These are phyloP conservation scores for Pogonocichla stellata DNA, from an alignment of 2,113 vertebrate species.

Conservation along the genomic window DNA sequence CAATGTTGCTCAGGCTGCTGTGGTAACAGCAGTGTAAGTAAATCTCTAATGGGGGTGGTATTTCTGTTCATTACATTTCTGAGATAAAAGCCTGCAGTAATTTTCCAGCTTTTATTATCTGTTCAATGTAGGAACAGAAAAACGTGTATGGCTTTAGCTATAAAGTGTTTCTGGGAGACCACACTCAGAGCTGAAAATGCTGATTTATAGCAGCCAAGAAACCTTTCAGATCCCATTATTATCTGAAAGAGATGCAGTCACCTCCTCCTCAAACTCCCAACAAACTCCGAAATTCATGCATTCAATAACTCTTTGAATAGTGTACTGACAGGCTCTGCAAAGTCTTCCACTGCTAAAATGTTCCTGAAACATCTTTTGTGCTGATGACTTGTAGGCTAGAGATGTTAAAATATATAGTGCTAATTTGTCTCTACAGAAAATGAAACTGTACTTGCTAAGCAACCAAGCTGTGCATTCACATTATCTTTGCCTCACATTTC, in stretches of 20 bases:
- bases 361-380: background rate
- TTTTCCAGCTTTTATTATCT: background rate
- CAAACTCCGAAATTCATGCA: background rate
- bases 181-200: background rate
- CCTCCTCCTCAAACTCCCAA: background rate
- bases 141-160: background rate
- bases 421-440: background rate
- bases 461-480: background rate
- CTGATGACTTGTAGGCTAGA: background rate
- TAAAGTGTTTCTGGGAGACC: background rate
- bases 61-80: background rate
- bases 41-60: background rate
- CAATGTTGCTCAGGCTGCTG: background rate
- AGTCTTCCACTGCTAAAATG: background rate
- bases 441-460: background rate
- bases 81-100: background rate
- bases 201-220: background rate
- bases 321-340: background rate
- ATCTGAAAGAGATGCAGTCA: background rate
- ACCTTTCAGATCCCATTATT: background rate
- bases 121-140: background rate
- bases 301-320: background rate
- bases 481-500: constrained; percentile 36
- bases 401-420: background rate
- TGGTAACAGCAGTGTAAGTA: background rate